Conservation (phyloP, 2,888 invertebrate species). For the Lypha dubia region DNA sequence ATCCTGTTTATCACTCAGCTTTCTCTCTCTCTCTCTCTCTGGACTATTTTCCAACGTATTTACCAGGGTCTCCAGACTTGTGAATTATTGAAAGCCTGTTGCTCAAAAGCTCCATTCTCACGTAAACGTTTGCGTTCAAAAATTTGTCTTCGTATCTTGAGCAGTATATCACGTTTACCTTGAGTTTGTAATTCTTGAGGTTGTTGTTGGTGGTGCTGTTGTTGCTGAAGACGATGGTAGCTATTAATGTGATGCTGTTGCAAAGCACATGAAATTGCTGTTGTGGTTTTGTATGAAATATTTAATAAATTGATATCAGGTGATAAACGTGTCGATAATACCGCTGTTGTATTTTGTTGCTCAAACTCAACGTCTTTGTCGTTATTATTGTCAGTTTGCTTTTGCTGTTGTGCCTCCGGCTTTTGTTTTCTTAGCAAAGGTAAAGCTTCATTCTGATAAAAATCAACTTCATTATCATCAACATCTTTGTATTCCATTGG, state of each 20-base stretch:
- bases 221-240: slow-evolving; percentile 34
- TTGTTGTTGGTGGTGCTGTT: slow-evolving; percentile 43
- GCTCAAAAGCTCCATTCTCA: slow-evolving; percentile 76
- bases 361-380: slow-evolving; percentile 6
- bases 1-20: slow-evolving; percentile 27
- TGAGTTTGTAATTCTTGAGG: slow-evolving; percentile 65
- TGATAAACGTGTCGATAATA: slow-evolving; percentile 65
- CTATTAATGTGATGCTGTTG: slow-evolving; percentile 41
- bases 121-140: slow-evolving; percentile 81
- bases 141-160: slow-evolving; percentile 81
- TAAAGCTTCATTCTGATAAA: slow-evolving; percentile 59
- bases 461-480: slow-evolving; percentile 34
- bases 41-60: slow-evolving; percentile 16
- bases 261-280: slow-evolving; percentile 62
- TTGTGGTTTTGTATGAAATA: slow-evolving; percentile 51
- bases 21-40: neutral
- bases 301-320: slow-evolving; percentile 68
- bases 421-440: slow-evolving; percentile 55
- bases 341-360: slow-evolving; percentile 13
- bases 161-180: slow-evolving; percentile 78
- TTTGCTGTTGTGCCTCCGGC: neutral
- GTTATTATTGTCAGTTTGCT: neutral
- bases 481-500: slow-evolving; percentile 41
- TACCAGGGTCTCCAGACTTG: slow-evolving; percentile 82
- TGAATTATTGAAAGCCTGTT: slow-evolving; percentile 73